Evolutionary conservation across 1,140 invertebrate genomes (phyloP), one percentile per base, ranked within the genome.

Genomic region (Hyposmocoma kahamanoa): DNA sequence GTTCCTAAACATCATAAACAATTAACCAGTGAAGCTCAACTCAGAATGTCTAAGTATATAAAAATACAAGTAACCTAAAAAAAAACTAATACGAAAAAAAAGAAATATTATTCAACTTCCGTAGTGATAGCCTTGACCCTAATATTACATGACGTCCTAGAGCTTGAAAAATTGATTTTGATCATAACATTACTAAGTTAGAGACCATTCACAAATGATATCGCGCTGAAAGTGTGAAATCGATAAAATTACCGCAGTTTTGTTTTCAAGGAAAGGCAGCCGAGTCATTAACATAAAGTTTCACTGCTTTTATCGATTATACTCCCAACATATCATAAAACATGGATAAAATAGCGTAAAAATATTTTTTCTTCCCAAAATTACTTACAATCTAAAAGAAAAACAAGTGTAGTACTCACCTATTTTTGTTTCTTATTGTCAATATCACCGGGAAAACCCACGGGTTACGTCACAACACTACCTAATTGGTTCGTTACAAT

Each of bases 211-310:
- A 79, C 60, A 73, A 70, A 64, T 59, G 57, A 69, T 66, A 80
- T 76, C 69, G 60, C 65, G 70, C 69, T 73, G 62, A 67, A 72
- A 72, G 73, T 75, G 75, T 72, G 67, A 72, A 87, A 87, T 87
- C 85, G 75, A 87, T 87, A 87, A 86, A 86, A 83, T 82, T 86
- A 86, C 85, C 85, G 85, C 85, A 87, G 82, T 86, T 85, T 74
- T 81, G 72, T 76, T 80, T 76, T 78, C 59, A 69, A 65, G 56
- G 60, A 67, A 72, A 63, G 55, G 15, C 34, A 41, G 13, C 19
- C 8, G n/a, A n/a, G n/a, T n/a, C n/a, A n/a, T n/a, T n/a, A n/a
- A n/a, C n/a, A n/a, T n/a, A n/a, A n/a, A n/a, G n/a, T n/a, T n/a
- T n/a, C n/a, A n/a, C n/a, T n/a, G n/a, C n/a, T n/a, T n/a, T n/a